phyloP scores from a whole-genome alignment of 2,888 invertebrate genomes.

The Ferdinandea cuprea region DNA sequence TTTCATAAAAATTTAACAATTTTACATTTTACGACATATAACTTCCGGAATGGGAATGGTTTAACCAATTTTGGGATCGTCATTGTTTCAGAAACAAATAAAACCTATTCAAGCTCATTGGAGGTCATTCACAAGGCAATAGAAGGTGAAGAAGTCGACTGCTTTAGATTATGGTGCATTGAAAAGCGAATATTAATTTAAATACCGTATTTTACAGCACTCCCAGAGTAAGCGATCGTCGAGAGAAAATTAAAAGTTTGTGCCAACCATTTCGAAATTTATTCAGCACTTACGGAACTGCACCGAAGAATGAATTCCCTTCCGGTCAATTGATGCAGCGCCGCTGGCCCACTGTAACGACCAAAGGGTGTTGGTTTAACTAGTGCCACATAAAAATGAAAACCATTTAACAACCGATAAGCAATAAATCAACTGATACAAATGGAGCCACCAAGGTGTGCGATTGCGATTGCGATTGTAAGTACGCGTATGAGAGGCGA shows the following conservation, averaged over 20 bases:
- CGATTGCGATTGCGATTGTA: constrained; percentile 7
- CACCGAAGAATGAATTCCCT: too few species aligned
- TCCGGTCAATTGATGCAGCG: too few species aligned
- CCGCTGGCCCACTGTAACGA: too few species aligned
- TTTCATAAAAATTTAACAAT: too few species aligned
- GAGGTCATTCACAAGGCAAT: neutral
- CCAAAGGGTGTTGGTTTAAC: constrained; percentile 3
- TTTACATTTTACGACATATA: neutral
- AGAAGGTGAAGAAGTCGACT: neutral
- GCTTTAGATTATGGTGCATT: too few species aligned
- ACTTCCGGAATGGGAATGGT: neutral
- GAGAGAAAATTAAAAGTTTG: too few species aligned
- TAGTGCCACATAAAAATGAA: constrained; percentile 14
- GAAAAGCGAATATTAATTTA: too few species aligned
- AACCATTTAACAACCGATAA: constrained; percentile 20
- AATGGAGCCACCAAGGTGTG: too few species aligned
- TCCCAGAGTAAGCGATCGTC: too few species aligned
- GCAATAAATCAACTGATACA: constrained; percentile 29
- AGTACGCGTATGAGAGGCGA: constrained; percentile 10
- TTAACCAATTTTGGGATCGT: neutral
- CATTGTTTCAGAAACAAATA: neutral
- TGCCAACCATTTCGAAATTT: too few species aligned
- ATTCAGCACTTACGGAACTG: too few species aligned
- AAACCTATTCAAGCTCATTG: neutral
- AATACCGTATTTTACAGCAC: too few species aligned